Base-by-base conservation (phyloP, 2,113 vertebrate genomes). In the Ochotona curzoniae region DNA sequence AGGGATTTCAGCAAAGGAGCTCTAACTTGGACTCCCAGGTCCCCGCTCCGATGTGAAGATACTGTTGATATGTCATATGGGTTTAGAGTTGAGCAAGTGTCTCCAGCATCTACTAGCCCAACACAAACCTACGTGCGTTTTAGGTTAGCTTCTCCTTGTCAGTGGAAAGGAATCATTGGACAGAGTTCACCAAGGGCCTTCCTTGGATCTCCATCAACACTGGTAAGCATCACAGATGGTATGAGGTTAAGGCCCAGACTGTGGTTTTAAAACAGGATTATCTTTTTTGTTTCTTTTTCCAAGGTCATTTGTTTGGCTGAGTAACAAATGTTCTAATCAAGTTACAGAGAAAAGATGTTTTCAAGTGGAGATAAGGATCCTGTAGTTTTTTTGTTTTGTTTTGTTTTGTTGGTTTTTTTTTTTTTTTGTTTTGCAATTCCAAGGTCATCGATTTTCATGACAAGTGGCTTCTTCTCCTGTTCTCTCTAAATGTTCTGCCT, bases 91-190 rank as follows among this genome's bases (percentile, higher is more conserved):
- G n/a, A 60, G 26, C 71, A 35, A 75, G 5, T 30, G 83, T 54
- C 49, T 74, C 11, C 17, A 7, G 17, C 54, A 32, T 74, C 67
- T 75, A 69, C 32, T 13, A 69, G 15, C 28, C 51, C 1, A 26
- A n/a, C 35, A 47, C 38, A 88, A 30, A 75, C 79, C 57, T 90
- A 7, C 51, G 8, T 81, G 32, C 60, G 47, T 30, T 82, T 66
- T 73, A 83, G 49, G 3, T 94, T 87, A 66, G 57, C 78, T 84
- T 85, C 51, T 91, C 18, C 17, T 75, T 85, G 32, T 25, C 89
- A 44, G 80, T 69, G 81, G 88, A 92, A 86, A 93, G 61, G 1
- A 47, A 74, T 88, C 64, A 71, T 49, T 67, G 32, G 32, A 75
- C 81, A 12, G 60, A 49, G 20, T 28, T 49, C 75, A n/a, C 18